Conservation (phyloP, 2,113 vertebrate species). For the Propithecus coquereli region DNA sequence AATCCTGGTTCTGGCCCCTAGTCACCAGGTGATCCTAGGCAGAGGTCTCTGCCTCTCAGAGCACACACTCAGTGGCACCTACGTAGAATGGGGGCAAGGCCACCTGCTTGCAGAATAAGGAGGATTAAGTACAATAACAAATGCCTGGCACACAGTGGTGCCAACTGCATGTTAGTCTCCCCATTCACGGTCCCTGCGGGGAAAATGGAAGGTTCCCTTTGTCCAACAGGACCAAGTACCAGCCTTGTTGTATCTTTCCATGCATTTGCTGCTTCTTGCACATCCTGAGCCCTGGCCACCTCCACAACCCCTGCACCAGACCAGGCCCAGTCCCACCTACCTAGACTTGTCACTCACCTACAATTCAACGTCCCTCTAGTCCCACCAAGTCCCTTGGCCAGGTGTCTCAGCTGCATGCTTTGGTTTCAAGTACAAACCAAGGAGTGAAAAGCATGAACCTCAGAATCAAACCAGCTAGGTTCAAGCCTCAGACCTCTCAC, state of each 20-base stretch:
- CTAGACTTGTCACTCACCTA: not conserved
- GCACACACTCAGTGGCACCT: not conserved
- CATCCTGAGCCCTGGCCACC: not conserved
- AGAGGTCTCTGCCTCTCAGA: not conserved
- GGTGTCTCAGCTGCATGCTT: not conserved
- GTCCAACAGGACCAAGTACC: no score
- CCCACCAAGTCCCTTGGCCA: not conserved
- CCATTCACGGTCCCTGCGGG: not conserved
- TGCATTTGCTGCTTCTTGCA: not conserved
- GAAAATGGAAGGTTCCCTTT: not conserved
- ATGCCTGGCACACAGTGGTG: not conserved
- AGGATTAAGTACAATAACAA: not conserved
- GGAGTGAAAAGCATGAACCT: not conserved
- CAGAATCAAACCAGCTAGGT: not conserved
- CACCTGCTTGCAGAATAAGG: not conserved
- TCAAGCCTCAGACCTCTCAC: not conserved
- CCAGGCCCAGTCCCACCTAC: no score
- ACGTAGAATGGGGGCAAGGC: not conserved
- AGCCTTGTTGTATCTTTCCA: not conserved
- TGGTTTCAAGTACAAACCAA: not conserved
- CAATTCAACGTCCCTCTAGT: accelerated
- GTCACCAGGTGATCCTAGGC: not conserved
- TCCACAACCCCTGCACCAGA: not conserved
- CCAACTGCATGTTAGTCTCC: not conserved
- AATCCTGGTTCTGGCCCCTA: not conserved